These are phyloP conservation scores for Eupeodes latifasciatus DNA, from an alignment of 2,888 invertebrate genomes.

Conservation along the genomic window DNA sequence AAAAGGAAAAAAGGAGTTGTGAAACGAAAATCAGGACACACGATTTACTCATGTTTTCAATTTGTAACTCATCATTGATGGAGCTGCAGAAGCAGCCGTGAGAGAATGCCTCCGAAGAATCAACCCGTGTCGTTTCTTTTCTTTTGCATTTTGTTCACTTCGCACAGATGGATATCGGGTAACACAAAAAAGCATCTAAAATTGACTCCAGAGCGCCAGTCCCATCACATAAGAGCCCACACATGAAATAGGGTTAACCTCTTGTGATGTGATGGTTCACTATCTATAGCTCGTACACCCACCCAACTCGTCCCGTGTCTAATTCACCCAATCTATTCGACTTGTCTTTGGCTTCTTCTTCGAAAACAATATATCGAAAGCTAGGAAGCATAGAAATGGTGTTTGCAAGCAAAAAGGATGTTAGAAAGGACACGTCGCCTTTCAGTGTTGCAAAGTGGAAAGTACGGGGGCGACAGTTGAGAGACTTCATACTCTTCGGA, in stretches of 20 bases:
- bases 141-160: neutral
- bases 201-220: conserved; percentile 34
- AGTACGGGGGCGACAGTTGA: conserved; percentile 40
- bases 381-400: conserved; percentile 20
- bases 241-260: conserved; percentile 55
- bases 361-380: conserved; percentile 5
- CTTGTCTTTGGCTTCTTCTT: neutral
- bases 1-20: neutral
- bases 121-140: conserved; percentile 8
- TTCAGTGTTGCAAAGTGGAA: conserved; percentile 16
- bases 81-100: conserved; percentile 47
- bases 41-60: conserved; percentile 74
- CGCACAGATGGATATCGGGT: conserved; percentile 40
- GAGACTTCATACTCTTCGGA: conserved; percentile 30
- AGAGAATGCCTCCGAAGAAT: conserved; percentile 48
- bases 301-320: too few relatives aligned
- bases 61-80: conserved; percentile 71
- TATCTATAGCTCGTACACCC: neutral
- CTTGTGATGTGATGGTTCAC: conserved; percentile 52
- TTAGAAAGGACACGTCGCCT: conserved; percentile 34
- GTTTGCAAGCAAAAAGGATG: conserved; percentile 21
- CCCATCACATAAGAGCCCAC: conserved; percentile 10
- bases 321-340: conserved; percentile 3
- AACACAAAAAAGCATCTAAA: conserved; percentile 45
- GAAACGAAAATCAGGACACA: conserved; percentile 58